Percentiles rank a stretch among this genome's conserved stretches.
Evolutionary conservation across 92 coral and sea anemone species (phyloP).

Genomic region (Bergia sp.): DNA sequence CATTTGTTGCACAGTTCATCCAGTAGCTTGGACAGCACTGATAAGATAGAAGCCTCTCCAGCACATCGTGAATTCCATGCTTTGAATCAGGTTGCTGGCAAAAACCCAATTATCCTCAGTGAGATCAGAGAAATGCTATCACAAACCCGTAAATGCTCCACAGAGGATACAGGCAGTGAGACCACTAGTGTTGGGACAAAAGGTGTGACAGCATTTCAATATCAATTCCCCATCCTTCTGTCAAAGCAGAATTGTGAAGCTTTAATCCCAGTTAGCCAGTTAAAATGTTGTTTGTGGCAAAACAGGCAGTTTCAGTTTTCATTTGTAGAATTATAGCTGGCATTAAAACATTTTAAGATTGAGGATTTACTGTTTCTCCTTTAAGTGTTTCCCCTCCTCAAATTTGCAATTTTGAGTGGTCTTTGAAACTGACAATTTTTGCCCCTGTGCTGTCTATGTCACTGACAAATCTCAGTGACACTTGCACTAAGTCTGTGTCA

Average conservation of each 20-base stretch:
- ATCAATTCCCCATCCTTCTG: not conserved
- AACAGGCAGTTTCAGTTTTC: not conserved
- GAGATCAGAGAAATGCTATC: slow-evolving; percentile 17
- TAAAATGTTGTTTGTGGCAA: not conserved
- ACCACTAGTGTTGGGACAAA: not conserved
- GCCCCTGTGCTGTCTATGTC: too few species aligned
- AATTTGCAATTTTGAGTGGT: too few species aligned
- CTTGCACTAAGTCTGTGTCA: too few species aligned
- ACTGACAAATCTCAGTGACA: too few species aligned
- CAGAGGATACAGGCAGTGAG: not conserved
- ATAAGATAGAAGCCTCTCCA: slow-evolving; percentile 11
- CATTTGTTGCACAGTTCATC: slow-evolving; percentile 73
- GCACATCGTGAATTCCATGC: not conserved
- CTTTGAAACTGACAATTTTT: too few species aligned
- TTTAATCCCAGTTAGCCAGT: not conserved
- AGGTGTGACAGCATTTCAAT: not conserved
- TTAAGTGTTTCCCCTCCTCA: not conserved
- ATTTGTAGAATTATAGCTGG: not conserved
- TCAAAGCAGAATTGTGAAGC: not conserved
- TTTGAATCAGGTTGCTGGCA: not conserved
- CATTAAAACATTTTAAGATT: not conserved
- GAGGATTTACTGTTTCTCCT: not conserved
- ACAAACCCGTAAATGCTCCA: slow-evolving; percentile 14
- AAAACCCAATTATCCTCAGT: not conserved
- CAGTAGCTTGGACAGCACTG: slow-evolving; percentile 56